phyloP scores from a whole-genome alignment of 2,797 vertebrate genomes.

The Synanceia verrucosa region DNA sequence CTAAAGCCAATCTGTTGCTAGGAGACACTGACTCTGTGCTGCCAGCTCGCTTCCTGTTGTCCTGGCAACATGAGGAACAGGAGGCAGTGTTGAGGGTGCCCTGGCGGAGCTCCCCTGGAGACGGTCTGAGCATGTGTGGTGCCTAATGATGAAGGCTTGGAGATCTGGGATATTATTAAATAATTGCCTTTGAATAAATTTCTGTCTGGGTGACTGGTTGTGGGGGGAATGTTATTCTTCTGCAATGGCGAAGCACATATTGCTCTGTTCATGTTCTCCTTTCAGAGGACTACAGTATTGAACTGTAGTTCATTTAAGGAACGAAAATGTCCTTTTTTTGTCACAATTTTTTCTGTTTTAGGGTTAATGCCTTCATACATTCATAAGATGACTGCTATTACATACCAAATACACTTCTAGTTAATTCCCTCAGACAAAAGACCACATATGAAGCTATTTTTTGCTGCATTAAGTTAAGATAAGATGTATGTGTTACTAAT shows the following conservation, averaged over 20 bases:
- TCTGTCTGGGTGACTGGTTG: slow-evolving; percentile 5
- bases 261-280: neutral
- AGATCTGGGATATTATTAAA: slow-evolving; percentile 37
- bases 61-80: slow-evolving; percentile 73
- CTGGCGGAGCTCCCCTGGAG: slow-evolving; percentile 51
- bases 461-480: neutral
- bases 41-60: slow-evolving; percentile 73
- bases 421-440: neutral
- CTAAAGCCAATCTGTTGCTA: slow-evolving; percentile 78
- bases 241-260: neutral
- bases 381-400: neutral
- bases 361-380: neutral
- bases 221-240: neutral
- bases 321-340: neutral
- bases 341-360: neutral
- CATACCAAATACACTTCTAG: neutral
- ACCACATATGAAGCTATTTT: neutral
- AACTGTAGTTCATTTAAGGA: neutral
- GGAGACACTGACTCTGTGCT: slow-evolving; percentile 61
- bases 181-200: slow-evolving; percentile 20
- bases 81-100: slow-evolving; percentile 66
- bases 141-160: slow-evolving; percentile 44
- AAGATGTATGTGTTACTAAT: no score
- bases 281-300: neutral
- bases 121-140: slow-evolving; percentile 52